These are phyloP conservation scores for Percopsis transmontana DNA, from an alignment of 2,113 vertebrate species.

Conservation along the genomic window DNA sequence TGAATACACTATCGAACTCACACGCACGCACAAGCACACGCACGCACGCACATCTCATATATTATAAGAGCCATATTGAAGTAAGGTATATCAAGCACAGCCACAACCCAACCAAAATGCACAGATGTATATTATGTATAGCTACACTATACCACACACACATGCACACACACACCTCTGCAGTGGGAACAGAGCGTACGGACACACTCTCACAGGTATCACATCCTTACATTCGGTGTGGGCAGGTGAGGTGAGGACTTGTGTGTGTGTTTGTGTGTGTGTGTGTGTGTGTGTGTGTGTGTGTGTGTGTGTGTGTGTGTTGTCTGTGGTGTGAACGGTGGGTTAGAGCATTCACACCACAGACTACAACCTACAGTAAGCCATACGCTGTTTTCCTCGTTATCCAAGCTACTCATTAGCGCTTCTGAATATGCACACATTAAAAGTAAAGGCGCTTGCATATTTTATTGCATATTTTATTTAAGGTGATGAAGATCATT, in stretches of 20 bases:
- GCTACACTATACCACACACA: constrained; percentile 1
- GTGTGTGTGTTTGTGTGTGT: constrained; percentile 16
- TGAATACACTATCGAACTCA: not conserved
- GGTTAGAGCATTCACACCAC: not conserved
- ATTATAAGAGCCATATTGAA: not conserved
- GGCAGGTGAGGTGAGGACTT: constrained; percentile 50
- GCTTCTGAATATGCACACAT: not conserved
- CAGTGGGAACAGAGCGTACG: constrained; percentile 71
- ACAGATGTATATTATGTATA: too few species aligned
- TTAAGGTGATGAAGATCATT: too few species aligned
- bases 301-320: constrained; percentile 2
- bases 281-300: constrained; percentile 20
- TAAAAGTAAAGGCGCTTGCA: too few species aligned
- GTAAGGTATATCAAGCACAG: not conserved
- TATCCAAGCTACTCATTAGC: too few species aligned
- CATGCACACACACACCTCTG: not conserved
- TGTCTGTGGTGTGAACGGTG: not conserved
- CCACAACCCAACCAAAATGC: not conserved
- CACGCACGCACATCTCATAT: not conserved
- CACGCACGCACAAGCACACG: not conserved
- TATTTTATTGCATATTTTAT: too few species aligned
- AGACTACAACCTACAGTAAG: not conserved
- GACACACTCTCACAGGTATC: constrained; percentile 81
- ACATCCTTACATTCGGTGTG: constrained; percentile 59
- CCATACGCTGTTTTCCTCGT: too few species aligned